Conservation (phyloP, 2,888 invertebrate species). For the Trimorus sp. region DNA sequence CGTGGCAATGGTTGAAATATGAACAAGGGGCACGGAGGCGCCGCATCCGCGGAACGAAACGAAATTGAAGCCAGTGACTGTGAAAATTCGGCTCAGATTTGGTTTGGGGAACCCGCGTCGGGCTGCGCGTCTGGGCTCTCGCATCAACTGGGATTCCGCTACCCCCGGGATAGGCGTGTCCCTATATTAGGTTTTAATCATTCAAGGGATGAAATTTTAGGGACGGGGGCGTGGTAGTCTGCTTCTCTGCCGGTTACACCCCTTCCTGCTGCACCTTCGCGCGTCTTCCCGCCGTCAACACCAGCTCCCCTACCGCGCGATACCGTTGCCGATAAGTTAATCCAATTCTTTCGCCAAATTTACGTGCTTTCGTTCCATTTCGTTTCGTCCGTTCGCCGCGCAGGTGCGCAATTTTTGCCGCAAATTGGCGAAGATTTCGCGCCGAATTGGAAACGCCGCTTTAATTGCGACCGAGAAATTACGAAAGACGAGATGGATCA, state of each 20-base stretch:
- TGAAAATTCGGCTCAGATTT: constrained; percentile 75
- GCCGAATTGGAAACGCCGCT: constrained; percentile 24
- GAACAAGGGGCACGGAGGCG: constrained; percentile 42
- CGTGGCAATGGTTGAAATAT: constrained; percentile 48
- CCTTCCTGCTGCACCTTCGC: constrained; percentile 76
- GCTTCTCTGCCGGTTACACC: constrained; percentile 80
- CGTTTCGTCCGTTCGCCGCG: constrained; percentile 12
- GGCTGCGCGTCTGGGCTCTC: constrained; percentile 25
- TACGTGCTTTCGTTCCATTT: constrained; percentile 40
- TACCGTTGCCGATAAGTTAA: constrained; percentile 49
- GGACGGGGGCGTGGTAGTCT: constrained; percentile 81
- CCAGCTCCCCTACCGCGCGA: constrained; percentile 39
- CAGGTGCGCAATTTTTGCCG: constrained; percentile 12
- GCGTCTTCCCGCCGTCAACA: constrained; percentile 60
- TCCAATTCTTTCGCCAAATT: constrained; percentile 57
- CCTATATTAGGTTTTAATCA: constrained; percentile 81
- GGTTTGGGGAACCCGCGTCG: constrained; percentile 63
- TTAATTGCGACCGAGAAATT: constrained; percentile 10
- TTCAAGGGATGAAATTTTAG: constrained; percentile 80
- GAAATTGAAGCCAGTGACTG: constrained; percentile 77
- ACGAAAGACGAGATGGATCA: too few species aligned
- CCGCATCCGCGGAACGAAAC: constrained; percentile 63
- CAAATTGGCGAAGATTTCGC: constrained; percentile 23
- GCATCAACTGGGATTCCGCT: constrained; percentile 57
- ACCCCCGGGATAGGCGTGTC: constrained; percentile 78